Evolutionary conservation across 1,140 invertebrate species (phyloP).

Genomic region (Zaprionus inermis): DNA sequence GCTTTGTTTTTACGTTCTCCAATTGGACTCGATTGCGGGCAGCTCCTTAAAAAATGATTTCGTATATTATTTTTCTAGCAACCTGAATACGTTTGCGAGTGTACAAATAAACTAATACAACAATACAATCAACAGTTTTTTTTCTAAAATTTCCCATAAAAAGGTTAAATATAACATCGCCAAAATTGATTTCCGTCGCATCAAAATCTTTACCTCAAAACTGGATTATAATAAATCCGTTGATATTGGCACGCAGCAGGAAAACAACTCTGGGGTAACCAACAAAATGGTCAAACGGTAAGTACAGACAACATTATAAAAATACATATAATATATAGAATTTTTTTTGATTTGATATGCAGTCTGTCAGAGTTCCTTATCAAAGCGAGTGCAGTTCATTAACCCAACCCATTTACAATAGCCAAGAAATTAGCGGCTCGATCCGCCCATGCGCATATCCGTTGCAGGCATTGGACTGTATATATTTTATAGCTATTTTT

Average conservation of each 20-base stretch:
- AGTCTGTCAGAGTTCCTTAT: slow-evolving; percentile 21
- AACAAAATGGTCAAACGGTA: slow-evolving; percentile 84
- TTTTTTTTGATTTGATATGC: slow-evolving; percentile 6
- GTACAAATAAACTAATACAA: slow-evolving; percentile 1
- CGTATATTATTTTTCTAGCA: slow-evolving; percentile 1
- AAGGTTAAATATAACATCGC: slow-evolving; percentile 59
- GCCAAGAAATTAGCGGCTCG: slow-evolving; percentile 52
- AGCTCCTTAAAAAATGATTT: slow-evolving; percentile 8
- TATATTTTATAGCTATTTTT: slow-evolving; percentile 29
- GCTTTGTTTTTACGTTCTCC: slow-evolving; percentile 30
- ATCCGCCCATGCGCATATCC: slow-evolving; percentile 26
- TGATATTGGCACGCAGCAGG: slow-evolving; percentile 84
- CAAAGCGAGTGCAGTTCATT: slow-evolving; percentile 43
- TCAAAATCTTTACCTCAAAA: slow-evolving; percentile 84
- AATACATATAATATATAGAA: not conserved
- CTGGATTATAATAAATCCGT: slow-evolving; percentile 84
- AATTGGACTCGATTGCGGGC: slow-evolving; percentile 38
- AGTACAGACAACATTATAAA: slow-evolving; percentile 36
- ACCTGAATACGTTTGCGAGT: not conserved
- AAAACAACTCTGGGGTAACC: slow-evolving; percentile 84
- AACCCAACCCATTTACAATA: slow-evolving; percentile 64
- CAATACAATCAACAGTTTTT: slow-evolving; percentile 25
- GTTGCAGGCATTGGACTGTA: slow-evolving; percentile 30
- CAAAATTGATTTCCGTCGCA: slow-evolving; percentile 83
- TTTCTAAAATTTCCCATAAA: slow-evolving; percentile 28